A percentile compares a stretch with the other conserved stretches of the same genome.
Evolutionary conservation across 2,888 invertebrate species (phyloP).

Genomic region (Endomychus coccineus): DNA sequence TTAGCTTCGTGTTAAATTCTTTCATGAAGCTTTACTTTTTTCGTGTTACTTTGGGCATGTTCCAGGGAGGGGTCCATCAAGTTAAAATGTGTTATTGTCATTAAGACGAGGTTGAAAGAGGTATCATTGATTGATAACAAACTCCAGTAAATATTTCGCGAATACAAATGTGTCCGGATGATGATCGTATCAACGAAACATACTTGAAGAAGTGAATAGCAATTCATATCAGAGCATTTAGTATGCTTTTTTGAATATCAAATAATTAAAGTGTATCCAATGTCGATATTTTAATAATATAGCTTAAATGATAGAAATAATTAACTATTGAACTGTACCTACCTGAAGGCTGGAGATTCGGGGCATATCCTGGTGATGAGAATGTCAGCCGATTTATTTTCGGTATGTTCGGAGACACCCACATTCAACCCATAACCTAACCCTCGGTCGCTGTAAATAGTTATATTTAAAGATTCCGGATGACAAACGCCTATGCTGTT

Average conservation of each 20-base stretch:
- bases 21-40: too few species aligned
- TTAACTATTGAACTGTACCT: conserved; percentile 7
- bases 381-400: conserved; percentile 39
- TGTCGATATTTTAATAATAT: too few species aligned
- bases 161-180: too few species aligned
- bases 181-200: too few species aligned
- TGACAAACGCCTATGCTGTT: conserved; percentile 43
- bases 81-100: too few species aligned
- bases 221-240: not conserved
- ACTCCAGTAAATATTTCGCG: too few species aligned
- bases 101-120: too few species aligned
- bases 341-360: conserved; percentile 55
- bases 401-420: conserved; percentile 43
- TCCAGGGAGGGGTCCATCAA: too few species aligned
- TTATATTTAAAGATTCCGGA: conserved; percentile 49
- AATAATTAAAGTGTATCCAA: not conserved
- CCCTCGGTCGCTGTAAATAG: conserved; percentile 35
- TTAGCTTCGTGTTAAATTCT: too few species aligned
- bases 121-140: too few species aligned
- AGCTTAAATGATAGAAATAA: not conserved
- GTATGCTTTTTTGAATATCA: not conserved
- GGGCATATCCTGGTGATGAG: conserved; percentile 48
- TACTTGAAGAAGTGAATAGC: not conserved
- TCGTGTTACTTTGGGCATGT: too few species aligned
- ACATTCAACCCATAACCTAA: conserved; percentile 49